These are phyloP conservation scores for Mactra quadrangularis DNA, from an alignment of 1,140 invertebrate species.

Conservation along the genomic window DNA sequence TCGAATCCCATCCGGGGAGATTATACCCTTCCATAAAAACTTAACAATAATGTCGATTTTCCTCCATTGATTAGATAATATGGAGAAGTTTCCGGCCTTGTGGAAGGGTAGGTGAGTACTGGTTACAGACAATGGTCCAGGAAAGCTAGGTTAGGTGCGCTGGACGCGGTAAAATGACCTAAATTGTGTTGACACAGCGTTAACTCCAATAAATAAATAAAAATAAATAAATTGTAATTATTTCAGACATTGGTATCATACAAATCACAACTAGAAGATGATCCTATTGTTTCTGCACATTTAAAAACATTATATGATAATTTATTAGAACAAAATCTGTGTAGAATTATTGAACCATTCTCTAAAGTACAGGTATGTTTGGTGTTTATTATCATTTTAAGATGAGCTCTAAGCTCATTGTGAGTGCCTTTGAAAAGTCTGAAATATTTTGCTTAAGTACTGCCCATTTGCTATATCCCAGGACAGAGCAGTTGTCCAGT, in stretches of 20 bases:
- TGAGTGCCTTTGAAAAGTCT: slow-evolving; percentile 3
- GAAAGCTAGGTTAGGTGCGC: too few species aligned
- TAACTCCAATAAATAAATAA: too few species aligned
- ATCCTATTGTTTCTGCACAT: slow-evolving; percentile 98
- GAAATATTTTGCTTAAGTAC: background rate
- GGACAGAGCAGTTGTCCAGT: background rate
- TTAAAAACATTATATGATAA: slow-evolving; percentile 98
- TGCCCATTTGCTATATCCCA: background rate
- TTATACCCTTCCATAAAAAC: too few species aligned
- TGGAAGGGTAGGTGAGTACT: too few species aligned
- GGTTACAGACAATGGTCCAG: too few species aligned
- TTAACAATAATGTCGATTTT: too few species aligned
- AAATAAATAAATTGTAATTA: too few species aligned
- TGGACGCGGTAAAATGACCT: too few species aligned
- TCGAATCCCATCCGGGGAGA: too few species aligned
- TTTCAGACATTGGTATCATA: slow-evolving; percentile 91
- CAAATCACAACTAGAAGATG: slow-evolving; percentile 95
- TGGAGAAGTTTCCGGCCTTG: too few species aligned
- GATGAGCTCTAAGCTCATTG: slow-evolving; percentile 34
- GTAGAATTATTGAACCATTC: slow-evolving; percentile 99
- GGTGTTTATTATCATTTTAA: background rate
- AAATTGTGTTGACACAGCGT: too few species aligned
- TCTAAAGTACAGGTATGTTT: slow-evolving; percentile 94
- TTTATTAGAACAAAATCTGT: slow-evolving; percentile 99
- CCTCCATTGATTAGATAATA: too few species aligned